Evolutionary conservation across 2,113 vertebrate species (phyloP).

Genomic region (Chrysemys picta): DNA sequence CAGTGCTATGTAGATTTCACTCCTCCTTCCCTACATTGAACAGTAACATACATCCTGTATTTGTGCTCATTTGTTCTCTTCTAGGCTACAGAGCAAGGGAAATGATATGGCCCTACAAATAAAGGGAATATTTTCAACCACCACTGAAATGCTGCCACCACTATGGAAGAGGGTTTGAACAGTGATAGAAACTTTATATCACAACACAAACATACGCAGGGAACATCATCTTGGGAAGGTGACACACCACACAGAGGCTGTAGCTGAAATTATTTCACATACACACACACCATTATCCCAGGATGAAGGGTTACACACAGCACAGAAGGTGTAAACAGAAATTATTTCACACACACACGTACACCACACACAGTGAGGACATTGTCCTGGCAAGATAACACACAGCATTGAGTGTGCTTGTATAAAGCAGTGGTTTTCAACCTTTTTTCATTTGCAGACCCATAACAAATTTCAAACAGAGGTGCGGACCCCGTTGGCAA

Average conservation of each 20-base stretch:
- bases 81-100: neutral
- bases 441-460: too few species aligned
- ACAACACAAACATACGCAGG: constrained; percentile 58
- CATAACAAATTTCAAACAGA: too few species aligned
- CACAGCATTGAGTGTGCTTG: neutral
- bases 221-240: constrained; percentile 70
- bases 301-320: constrained; percentile 30
- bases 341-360: constrained; percentile 16
- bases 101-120: neutral
- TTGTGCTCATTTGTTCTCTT: neutral
- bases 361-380: neutral
- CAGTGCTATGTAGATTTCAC: neutral
- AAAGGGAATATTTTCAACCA: constrained; percentile 18
- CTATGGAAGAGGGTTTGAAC: constrained; percentile 60
- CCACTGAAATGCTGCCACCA: constrained; percentile 53
- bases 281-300: constrained; percentile 45
- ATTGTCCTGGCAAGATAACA: neutral
- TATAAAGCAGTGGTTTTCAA: neutral
- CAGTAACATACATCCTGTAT: neutral
- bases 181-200: constrained; percentile 74
- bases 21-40: neutral
- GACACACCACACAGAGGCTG: constrained; percentile 64
- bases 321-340: constrained; percentile 58
- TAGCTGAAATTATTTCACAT: constrained; percentile 66
- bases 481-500: too few species aligned